Conservation (phyloP, 2,113 vertebrate species). For the rabbit (Oryctolagus cuniculus) region DNA sequence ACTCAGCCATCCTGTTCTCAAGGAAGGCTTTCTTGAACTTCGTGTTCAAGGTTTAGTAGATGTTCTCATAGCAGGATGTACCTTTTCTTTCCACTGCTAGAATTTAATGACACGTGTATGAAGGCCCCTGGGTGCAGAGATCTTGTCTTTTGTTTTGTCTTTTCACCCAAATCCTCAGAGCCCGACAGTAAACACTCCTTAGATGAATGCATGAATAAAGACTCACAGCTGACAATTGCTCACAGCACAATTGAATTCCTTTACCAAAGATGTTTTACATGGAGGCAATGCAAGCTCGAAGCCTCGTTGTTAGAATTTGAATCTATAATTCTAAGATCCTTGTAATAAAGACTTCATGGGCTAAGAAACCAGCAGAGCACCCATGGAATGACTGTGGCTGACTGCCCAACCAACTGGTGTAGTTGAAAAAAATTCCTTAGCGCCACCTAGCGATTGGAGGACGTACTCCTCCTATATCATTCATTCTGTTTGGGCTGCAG, state of each 20-base stretch:
- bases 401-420: rapidly evolving
- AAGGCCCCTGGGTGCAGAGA: neutral
- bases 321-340: neutral
- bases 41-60: neutral
- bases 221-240: neutral
- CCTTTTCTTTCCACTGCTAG: neutral
- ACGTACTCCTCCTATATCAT: neutral
- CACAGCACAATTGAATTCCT: neutral
- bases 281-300: neutral
- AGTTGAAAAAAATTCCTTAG: neutral
- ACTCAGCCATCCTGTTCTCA: neutral
- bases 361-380: neutral
- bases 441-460: neutral
- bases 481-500: no score
- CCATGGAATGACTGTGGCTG: neutral
- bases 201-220: neutral
- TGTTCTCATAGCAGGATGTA: neutral
- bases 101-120: neutral
- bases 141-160: neutral
- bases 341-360: neutral
- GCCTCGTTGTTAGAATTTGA: neutral
- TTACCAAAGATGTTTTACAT: neutral
- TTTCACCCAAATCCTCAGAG: neutral
- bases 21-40: neutral
- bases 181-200: neutral